Base-by-base conservation (phyloP, 64 coral and sea anemone genomes). In the Pachyseris speciosa region DNA sequence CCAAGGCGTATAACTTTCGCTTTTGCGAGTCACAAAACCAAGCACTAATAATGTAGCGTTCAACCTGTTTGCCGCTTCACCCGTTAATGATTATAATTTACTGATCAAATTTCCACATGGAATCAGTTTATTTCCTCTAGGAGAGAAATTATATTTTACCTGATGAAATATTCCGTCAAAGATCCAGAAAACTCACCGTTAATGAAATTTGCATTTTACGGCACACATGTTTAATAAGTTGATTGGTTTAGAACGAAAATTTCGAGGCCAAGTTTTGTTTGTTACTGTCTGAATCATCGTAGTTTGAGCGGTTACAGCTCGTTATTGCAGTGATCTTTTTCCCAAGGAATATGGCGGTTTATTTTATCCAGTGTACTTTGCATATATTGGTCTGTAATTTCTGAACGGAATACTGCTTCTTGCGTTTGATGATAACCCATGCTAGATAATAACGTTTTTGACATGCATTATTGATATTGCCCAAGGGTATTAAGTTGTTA, bases 391-490 rank as follows among this genome's bases (percentile, higher is more conserved):
- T 49, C 29, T 47, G 43, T 75, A 10, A 49, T n/a, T 50, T 75
- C 43, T 1, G 15, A 51, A 76, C 13, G 44, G 43, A 63, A 63
- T 28, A 25, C 59, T 30, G 13, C 19, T 17, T 10, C 42, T 49
- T 50, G 6, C 27, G 26, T 75, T 75, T 75, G 44, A 41, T 30
- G 43, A 3, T 7, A 50, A 24, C 43, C 5, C 13, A 44, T 49
- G 0, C 41, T 9, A 16, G 43, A 47, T 75, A 50, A 75, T 49
- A 10, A 25, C 43, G 49, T 75, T 49, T 73, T 74, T 75, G 41
- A 15, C 44, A 75, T 75, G 44, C 24, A 75, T 75, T 25, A 75
- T 75, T 50, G 12, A 75, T 75, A 75, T 75, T 75, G 72, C 42
- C 10, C 9, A 7, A 24, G 44, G 24, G 10, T 43, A 24, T 45